Evolutionary conservation across 2,888 invertebrate species (phyloP).

Genomic region (Polydrusus cervinus): DNA sequence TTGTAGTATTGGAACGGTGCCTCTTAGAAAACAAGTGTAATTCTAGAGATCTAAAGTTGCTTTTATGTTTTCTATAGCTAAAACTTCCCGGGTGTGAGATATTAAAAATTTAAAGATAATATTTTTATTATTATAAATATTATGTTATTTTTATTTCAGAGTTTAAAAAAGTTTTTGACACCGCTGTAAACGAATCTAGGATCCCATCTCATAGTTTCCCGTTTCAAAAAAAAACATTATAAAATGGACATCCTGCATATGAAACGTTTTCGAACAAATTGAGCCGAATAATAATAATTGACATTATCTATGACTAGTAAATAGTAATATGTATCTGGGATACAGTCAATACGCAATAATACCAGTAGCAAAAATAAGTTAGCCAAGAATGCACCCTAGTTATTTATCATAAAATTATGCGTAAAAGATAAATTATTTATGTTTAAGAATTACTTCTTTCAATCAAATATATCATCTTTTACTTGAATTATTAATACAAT

Average conservation of each 20-base stretch:
- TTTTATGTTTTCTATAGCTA: no score
- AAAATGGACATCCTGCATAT: not conserved
- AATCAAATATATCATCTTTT: conserved; percentile 7
- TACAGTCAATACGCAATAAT: conserved; percentile 28
- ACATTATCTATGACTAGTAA: conserved; percentile 35
- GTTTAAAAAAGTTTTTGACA: no score
- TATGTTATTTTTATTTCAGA: no score
- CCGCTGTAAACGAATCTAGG: no score
- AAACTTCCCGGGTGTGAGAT: no score
- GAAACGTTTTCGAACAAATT: not conserved
- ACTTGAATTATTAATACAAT: conserved; percentile 18
- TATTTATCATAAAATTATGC: conserved; percentile 18
- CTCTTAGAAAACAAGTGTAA: no score
- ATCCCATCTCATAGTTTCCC: no score
- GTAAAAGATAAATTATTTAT: conserved; percentile 23
- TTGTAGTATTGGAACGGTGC: no score
- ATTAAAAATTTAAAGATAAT: no score
- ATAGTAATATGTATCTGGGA: conserved; percentile 13
- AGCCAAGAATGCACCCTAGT: conserved; percentile 43
- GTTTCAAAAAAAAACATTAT: no score
- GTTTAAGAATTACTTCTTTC: not conserved
- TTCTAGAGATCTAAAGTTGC: no score
- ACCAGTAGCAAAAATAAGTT: conserved; percentile 38
- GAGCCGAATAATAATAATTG: conserved; percentile 13
- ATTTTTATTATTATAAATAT: no score